These are phyloP conservation scores for Heliconius aoede DNA, from an alignment of 2,888 invertebrate genomes.

Conservation along the genomic window DNA sequence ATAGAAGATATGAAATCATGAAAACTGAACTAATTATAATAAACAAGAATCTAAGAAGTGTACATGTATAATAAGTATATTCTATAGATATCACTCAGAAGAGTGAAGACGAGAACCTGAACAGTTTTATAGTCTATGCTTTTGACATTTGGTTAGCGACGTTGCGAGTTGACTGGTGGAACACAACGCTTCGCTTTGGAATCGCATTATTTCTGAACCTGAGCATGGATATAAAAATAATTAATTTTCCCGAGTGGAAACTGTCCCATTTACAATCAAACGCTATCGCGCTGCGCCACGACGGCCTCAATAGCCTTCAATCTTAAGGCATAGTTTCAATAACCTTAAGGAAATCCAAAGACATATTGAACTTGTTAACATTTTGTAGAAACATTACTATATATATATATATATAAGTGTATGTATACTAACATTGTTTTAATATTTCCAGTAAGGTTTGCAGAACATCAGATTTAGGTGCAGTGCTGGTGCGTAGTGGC, in stretches of 20 bases:
- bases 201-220: background rate
- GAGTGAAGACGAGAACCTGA: too few species aligned
- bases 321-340: too few species aligned
- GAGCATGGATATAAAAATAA: background rate
- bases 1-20: too few species aligned
- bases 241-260: background rate
- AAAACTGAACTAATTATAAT: background rate
- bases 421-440: slow-evolving; percentile 13
- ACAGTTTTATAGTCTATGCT: too few species aligned
- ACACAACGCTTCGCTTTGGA: background rate
- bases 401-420: background rate
- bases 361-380: too few species aligned
- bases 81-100: too few species aligned
- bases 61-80: background rate
- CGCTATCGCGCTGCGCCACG: too few species aligned
- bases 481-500: background rate
- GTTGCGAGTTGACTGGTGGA: background rate
- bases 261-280: too few species aligned
- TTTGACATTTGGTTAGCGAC: background rate
- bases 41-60: background rate
- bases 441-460: slow-evolving; percentile 7
- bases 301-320: too few species aligned
- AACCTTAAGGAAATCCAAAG: too few species aligned
- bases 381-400: background rate
- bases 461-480: background rate